Conservation (phyloP, 2,113 vertebrate species). For the Pelecanoides urinatrix region DNA sequence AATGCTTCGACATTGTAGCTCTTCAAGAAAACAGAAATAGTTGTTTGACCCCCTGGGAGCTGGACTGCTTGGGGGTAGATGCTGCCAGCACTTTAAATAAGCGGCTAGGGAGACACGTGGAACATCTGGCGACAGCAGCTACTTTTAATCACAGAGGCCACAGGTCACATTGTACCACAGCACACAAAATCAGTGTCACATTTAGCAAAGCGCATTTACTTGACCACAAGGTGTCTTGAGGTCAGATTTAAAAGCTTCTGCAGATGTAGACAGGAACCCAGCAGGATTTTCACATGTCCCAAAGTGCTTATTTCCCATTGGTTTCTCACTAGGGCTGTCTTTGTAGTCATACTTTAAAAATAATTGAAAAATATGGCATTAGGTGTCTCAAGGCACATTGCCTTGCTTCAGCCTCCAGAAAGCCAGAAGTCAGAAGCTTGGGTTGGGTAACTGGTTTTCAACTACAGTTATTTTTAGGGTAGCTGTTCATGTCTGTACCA, state of each 20-base stretch:
- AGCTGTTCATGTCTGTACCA: background rate
- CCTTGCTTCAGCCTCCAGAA: background rate
- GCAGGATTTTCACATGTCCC: background rate
- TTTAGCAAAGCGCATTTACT: background rate
- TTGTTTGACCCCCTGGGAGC: background rate
- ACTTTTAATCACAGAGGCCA: background rate
- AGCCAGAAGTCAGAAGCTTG: background rate
- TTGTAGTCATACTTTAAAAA: background rate
- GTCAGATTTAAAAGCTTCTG: background rate
- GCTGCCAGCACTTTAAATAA: slow-evolving; percentile 23
- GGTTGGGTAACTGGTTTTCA: background rate
- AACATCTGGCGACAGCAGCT: slow-evolving; percentile 35
- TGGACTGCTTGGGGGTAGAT: background rate
- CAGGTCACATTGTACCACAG: background rate
- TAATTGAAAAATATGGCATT: background rate
- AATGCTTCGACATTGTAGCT: background rate
- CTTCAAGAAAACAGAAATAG: background rate
- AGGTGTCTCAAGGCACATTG: background rate
- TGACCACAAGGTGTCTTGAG: background rate
- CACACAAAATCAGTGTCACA: background rate
- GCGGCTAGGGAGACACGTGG: background rate
- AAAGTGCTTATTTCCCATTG: background rate
- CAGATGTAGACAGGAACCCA: background rate
- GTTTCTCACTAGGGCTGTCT: background rate
- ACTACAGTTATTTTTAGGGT: background rate